Evolutionary conservation across 2,113 vertebrate genomes (phyloP).

Genomic region (Patagioenas fasciata): DNA sequence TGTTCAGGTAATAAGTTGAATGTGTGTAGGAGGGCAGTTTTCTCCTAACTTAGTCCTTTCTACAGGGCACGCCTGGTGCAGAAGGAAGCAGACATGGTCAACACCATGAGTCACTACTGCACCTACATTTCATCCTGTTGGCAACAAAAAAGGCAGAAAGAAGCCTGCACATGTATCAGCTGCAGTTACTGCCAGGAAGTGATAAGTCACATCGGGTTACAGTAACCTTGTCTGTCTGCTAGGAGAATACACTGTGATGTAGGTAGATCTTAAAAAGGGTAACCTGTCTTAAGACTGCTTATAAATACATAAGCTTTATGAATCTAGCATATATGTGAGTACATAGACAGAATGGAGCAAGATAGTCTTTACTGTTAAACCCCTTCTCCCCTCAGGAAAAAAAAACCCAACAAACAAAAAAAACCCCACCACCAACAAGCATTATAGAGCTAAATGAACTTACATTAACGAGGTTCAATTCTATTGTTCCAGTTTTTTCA

Average conservation of each 20-base stretch:
- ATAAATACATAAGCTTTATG: background rate
- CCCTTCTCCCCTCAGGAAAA: no score
- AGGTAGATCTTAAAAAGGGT: background rate
- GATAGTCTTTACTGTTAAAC: background rate
- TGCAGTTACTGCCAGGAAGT: background rate
- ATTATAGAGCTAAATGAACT: constrained; percentile 25
- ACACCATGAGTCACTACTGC: background rate
- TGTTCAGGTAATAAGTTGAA: background rate
- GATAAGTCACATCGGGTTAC: background rate
- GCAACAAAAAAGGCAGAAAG: background rate
- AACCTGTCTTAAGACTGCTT: background rate
- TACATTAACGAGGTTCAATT: constrained; percentile 75
- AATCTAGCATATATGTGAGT: background rate
- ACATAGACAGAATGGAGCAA: background rate
- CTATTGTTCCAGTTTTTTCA: constrained; percentile 72
- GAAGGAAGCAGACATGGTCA: background rate
- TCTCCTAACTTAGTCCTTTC: background rate
- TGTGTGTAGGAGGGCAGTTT: background rate
- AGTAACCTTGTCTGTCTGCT: background rate
- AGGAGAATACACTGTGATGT: background rate
- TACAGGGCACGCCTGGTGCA: background rate
- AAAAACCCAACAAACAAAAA: background rate
- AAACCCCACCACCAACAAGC: background rate
- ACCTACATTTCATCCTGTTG: background rate
- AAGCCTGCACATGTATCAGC: background rate